These are phyloP conservation scores for Augiades crinisus DNA, from an alignment of 2,888 invertebrate genomes.

Conservation along the genomic window DNA sequence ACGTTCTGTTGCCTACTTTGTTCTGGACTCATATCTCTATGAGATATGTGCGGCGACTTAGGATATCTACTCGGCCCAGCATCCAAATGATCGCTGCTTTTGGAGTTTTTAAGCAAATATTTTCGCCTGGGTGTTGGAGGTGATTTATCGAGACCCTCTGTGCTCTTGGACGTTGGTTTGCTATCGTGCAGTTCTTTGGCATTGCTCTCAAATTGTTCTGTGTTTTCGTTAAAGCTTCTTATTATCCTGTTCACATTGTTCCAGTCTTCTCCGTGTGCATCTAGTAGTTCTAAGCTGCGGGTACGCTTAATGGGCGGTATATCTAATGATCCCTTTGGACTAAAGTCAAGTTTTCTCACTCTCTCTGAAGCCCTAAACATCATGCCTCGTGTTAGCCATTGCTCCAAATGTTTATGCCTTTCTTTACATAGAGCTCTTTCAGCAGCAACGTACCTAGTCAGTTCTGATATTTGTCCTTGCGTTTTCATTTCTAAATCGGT, in stretches of 20 bases:
- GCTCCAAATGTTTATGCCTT: constrained; percentile 85
- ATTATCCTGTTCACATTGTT: constrained; percentile 63
- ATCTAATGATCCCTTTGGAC: constrained; percentile 76
- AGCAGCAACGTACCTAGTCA: constrained; percentile 84
- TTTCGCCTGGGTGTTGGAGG: constrained; percentile 55
- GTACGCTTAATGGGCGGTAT: constrained; percentile 84
- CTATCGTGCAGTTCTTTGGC: constrained; percentile 67
- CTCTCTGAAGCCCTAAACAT: constrained; percentile 81
- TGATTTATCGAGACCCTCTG: constrained; percentile 69
- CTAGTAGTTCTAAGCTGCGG: constrained; percentile 86
- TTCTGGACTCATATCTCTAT: constrained; percentile 42
- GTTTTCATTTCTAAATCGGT: constrained; percentile 89
- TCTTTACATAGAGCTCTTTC: constrained; percentile 84
- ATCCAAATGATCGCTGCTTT: constrained; percentile 68
- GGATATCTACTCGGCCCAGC: constrained; percentile 58
- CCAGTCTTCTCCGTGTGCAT: constrained; percentile 72
- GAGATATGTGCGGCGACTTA: constrained; percentile 48
- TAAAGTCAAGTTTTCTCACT: constrained; percentile 67
- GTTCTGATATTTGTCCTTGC: constrained; percentile 85
- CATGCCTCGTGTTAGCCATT: constrained; percentile 85
- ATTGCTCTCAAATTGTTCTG: constrained; percentile 60
- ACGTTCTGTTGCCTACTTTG: constrained; percentile 55
- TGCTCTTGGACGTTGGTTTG: constrained; percentile 75
- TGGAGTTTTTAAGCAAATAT: constrained; percentile 60
- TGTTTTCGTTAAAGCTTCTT: constrained; percentile 61